Evolutionary conservation across 2,888 invertebrate genomes (phyloP), one percentile per base, ranked within the genome.

Genomic region (Pachycephus smyrnensis): DNA sequence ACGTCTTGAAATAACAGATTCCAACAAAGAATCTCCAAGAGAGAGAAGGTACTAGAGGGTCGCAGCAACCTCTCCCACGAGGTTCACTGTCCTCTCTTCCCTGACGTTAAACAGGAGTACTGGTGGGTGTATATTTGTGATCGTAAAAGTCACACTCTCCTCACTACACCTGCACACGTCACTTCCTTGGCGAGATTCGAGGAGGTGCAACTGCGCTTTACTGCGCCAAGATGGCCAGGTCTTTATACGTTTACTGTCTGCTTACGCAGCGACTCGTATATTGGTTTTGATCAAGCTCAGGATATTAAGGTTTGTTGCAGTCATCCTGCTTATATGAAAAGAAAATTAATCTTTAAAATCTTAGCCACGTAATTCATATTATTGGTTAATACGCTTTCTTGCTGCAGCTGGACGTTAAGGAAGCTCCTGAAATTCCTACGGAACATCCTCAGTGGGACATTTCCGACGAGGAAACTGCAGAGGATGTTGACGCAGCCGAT

Each of bases 41-140:
- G 97, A 32, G 98, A 98, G 89, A 95, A 97, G 84, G 94, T 94
- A 30, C 93, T 99, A 69, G 99, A 99, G 92, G 97, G 98, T 11
- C 96, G 97, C 89, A 98, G 98, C 74, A 98, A 98, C 92, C 94
- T 96, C 86, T 99, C 99, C 23, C 99, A 99, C 91, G 94, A 96
- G n/a, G 99, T 99, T 36, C 99, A 99, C 92, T 97, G 98, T 92
- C 99, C 99, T 0, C 95, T 96, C 91, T 99, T 96, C 92, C 98
- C 99, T 6, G 96, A 96, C 91, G 95, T 96, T 89, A 98, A 99
- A 91, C 98, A 98, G 91, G 99, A 99, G 92, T 99, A 97, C 92
- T 99, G 99, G 99, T 99, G 99, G 99, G 96, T 99, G 83, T 99
- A 99, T 92, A 96, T 99, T 86, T 97, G 97, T 92, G 99, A 99